Conservation (phyloP, 2,797 vertebrate species). For the Pantherophis alleghaniensis region DNA sequence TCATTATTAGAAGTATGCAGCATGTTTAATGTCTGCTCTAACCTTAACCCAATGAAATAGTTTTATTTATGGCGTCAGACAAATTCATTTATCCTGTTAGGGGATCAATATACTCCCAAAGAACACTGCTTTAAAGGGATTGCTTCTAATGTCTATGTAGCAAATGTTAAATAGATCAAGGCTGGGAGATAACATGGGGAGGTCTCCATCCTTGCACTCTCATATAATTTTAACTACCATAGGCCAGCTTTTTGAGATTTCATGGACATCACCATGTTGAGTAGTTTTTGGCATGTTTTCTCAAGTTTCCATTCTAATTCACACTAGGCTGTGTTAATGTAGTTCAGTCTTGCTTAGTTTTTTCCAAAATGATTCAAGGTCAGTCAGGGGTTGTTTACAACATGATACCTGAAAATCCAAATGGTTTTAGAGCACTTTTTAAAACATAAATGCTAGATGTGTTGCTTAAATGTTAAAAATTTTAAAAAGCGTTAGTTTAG, state of each 20-base stretch:
- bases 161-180: not conserved
- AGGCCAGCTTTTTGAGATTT: not conserved
- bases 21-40: not conserved
- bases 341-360: not conserved
- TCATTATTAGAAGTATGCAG: not conserved
- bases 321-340: not conserved
- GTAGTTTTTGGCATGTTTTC: not conserved
- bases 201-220: not conserved
- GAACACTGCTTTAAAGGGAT: constrained; percentile 7
- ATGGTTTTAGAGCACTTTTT: not conserved
- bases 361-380: not conserved
- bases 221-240: not conserved
- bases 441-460: not conserved
- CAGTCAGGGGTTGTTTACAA: not conserved
- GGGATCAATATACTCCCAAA: not conserved
- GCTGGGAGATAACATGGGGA: not conserved
- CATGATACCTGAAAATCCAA: not conserved
- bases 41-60: not conserved
- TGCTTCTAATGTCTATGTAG: not conserved
- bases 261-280: not conserved
- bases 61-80: not conserved
- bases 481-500: not conserved
- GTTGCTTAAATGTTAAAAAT: constrained; percentile 13
- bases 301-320: not conserved
- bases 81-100: not conserved